These are phyloP conservation scores for Zootermopsis nevadensis DNA, from an alignment of 2,888 invertebrate species.

Conservation along the genomic window DNA sequence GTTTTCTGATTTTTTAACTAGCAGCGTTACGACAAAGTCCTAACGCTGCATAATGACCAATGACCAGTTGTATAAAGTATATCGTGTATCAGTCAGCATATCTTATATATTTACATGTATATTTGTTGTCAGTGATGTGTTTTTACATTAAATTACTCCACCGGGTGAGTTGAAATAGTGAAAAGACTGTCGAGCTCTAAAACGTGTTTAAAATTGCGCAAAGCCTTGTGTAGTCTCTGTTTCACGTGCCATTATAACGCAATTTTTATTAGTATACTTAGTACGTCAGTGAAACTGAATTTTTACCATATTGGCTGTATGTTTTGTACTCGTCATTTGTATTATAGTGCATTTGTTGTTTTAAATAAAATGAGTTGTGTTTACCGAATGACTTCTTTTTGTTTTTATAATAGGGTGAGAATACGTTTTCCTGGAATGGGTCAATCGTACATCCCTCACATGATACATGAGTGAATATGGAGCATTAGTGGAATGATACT, in stretches of 20 bases:
- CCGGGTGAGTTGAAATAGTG: not conserved
- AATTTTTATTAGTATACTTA: not conserved
- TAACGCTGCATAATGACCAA: no score
- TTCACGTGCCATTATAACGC: not conserved
- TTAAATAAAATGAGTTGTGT: constrained; percentile 7
- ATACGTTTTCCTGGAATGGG: no score
- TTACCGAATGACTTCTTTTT: not conserved
- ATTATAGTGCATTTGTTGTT: constrained; percentile 20
- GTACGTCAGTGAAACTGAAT: not conserved
- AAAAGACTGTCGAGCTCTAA: no score
- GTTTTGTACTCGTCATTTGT: constrained; percentile 40
- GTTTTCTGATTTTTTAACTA: not conserved
- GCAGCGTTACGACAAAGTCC: not conserved
- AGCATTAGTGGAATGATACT: no score
- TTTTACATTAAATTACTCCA: not conserved
- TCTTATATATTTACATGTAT: not conserved
- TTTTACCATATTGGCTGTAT: constrained; percentile 22
- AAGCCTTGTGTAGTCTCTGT: not conserved
- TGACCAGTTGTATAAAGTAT: no score
- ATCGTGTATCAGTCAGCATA: not conserved
- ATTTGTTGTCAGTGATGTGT: not conserved
- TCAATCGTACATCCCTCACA: no score
- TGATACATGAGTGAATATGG: no score
- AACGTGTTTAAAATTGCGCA: not conserved
- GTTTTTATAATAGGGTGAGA: no score